Evolutionary conservation across 2,797 vertebrate genomes (phyloP), one percentile per base, ranked within the genome.

Genomic region (Molossus alvarezi): DNA sequence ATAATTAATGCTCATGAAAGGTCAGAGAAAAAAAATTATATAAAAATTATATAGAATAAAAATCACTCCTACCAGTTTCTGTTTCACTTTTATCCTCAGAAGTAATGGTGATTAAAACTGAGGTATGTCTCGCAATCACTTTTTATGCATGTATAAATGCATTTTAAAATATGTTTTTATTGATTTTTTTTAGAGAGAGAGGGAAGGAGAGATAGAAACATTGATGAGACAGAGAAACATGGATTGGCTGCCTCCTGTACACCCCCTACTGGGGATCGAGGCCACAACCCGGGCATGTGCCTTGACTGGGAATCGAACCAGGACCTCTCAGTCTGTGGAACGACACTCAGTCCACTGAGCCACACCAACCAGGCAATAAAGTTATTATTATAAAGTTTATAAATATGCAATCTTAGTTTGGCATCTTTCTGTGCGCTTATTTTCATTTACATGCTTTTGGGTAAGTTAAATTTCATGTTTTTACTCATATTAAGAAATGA

Each of bases 31-130:
- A 92, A 92, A 96, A 75, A 37, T 91, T 77, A 65, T 12, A 73
- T 83, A 20, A 94, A 96, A 80, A 64, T 75, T 45, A 81, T 27
- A 71, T 82, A 84, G 88, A 72, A 41, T 81, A 82, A 86, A 89
- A 67, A 64, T 41, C 15, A 77, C 73, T 72, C 21, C 18, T 87
- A 27, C 67, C 17, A 80, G 51, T 72, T 93, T 58, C n/a, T 88
- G 76, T 87, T 62, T 96, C 64, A 53, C 29, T 57, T 79, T 11
- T 76, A n/a, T 64, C 51, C 51, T 75, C 51, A 80, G 81, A 87
- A 3, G 23, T 79, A 69, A 85, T 20, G 53, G n/a, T 72, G 65
- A 67, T 85, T 65, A 89, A 62, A 17, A 53, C 23, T 75, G 20
- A 25, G 37, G 7, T 58, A 41, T 51, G 21, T 91, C 69, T 77